phyloP scores from a whole-genome alignment of 2,888 invertebrate genomes.

The Cerastis rubricosa region DNA sequence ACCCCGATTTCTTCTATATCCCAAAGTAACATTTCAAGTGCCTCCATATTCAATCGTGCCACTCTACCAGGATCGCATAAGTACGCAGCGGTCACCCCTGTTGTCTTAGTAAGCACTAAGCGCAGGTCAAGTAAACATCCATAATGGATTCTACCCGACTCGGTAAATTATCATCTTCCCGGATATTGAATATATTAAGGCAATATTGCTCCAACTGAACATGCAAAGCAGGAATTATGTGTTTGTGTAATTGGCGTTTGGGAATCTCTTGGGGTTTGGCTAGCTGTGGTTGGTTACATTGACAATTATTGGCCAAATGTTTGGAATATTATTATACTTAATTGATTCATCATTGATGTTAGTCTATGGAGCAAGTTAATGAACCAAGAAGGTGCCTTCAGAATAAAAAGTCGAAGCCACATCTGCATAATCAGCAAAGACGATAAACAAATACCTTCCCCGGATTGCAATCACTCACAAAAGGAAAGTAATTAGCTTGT shows the following conservation, averaged over 20 bases:
- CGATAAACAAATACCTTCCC: conserved; percentile 54
- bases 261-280: conserved; percentile 71
- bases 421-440: conserved; percentile 52
- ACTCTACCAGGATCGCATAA: conserved; percentile 74
- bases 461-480: conserved; percentile 78
- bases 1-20: conserved; percentile 36
- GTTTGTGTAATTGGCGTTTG: conserved; percentile 83
- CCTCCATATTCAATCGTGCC: conserved; percentile 59
- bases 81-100: conserved; percentile 81
- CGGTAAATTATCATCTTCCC: conserved; percentile 89
- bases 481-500: conserved; percentile 86
- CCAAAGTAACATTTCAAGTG: conserved; percentile 64
- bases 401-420: conserved; percentile 2
- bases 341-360: not conserved
- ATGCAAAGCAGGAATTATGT: conserved; percentile 81
- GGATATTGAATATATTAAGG: conserved; percentile 90
- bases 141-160: conserved; percentile 89
- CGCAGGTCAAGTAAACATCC: conserved; percentile 91
- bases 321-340: conserved; percentile 3
- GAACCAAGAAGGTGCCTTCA: not conserved
- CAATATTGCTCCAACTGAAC: conserved; percentile 82
- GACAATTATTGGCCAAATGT: conserved; percentile 36
- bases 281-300: conserved; percentile 74
- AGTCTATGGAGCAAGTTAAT: not conserved
- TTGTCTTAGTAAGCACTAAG: conserved; percentile 91